phyloP scores from a whole-genome alignment of 2,113 vertebrate genomes.

The Blennius ocellaris region DNA sequence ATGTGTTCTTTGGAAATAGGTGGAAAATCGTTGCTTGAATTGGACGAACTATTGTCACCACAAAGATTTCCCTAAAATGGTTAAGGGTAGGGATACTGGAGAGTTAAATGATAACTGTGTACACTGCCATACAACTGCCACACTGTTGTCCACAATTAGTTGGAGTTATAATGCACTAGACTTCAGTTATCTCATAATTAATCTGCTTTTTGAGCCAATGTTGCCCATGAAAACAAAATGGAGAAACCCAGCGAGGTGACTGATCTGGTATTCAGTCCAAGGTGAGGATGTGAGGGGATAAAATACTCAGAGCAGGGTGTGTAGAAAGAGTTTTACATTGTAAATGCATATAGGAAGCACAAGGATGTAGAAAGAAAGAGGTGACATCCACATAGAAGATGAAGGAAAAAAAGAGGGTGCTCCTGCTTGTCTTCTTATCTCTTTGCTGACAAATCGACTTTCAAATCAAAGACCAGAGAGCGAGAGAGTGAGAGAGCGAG shows the following conservation, averaged over 20 bases:
- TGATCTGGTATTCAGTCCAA: constrained; percentile 40
- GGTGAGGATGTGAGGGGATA: background rate
- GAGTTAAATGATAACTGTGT: too few relatives aligned
- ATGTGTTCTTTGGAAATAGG: too few relatives aligned
- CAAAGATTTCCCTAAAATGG: too few relatives aligned
- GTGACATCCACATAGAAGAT: background rate
- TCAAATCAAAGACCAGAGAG: constrained; percentile 17
- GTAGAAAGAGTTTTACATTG: constrained; percentile 27
- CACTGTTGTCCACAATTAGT: too few relatives aligned
- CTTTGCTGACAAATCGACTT: constrained; percentile 40
- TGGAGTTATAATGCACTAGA: too few relatives aligned
- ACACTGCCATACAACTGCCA: too few relatives aligned
- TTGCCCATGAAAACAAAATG: constrained; percentile 12
- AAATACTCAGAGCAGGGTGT: constrained; percentile 31
- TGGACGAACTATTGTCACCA: too few relatives aligned
- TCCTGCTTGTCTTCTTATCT: constrained; percentile 39
- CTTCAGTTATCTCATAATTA: too few relatives aligned
- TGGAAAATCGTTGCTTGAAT: too few relatives aligned
- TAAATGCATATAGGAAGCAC: constrained; percentile 18
- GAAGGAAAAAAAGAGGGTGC: constrained; percentile 19
- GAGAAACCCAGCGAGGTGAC: constrained; percentile 16
- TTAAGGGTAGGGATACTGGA: too few relatives aligned
- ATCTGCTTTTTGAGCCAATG: background rate
- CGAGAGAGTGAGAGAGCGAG: constrained; percentile 17
- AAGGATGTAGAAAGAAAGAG: constrained; percentile 9